Conservation (phyloP, 2,797 vertebrate species). For the Uromys caudimaculatus region DNA sequence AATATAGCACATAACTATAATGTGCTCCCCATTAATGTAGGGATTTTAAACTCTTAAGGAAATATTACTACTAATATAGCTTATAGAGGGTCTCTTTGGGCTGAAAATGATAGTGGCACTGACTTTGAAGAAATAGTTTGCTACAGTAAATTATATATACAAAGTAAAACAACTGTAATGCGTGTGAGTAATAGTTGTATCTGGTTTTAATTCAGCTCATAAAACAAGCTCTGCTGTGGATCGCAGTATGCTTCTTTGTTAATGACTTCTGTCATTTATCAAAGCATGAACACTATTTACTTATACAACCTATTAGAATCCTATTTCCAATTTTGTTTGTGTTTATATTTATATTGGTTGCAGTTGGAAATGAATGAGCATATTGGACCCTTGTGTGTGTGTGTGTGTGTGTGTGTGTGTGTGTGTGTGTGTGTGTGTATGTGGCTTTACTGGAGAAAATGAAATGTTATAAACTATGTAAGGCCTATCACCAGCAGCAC, state of each 20-base stretch:
- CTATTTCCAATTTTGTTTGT: not conserved
- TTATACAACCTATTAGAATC: not conserved
- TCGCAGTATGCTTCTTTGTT: not conserved
- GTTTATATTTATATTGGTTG: slow-evolving; percentile 40
- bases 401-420: not conserved
- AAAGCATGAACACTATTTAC: slow-evolving; percentile 6
- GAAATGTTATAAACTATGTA: not conserved
- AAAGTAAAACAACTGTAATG: slow-evolving; percentile 10
- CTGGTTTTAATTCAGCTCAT: slow-evolving; percentile 36
- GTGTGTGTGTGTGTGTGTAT: too few relatives aligned
- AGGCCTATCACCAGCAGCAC: not conserved
- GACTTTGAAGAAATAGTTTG: slow-evolving; percentile 62
- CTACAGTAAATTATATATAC: slow-evolving; percentile 10
- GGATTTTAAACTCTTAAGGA: not conserved
- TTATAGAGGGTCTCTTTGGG: slow-evolving; percentile 3
- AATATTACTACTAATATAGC: slow-evolving; percentile 43
- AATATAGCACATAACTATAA: not conserved
- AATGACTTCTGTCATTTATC: slow-evolving; percentile 11
- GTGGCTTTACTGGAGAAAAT: slow-evolving; percentile 17
- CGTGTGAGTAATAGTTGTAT: not conserved
- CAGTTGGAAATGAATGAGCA: not conserved
- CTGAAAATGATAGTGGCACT: slow-evolving; percentile 12
- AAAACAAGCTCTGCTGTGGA: slow-evolving; percentile 28
- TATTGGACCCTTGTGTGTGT: not conserved
- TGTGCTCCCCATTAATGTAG: not conserved